phyloP scores from a whole-genome alignment of 1,140 invertebrate genomes.

The Aphidius ervi region DNA sequence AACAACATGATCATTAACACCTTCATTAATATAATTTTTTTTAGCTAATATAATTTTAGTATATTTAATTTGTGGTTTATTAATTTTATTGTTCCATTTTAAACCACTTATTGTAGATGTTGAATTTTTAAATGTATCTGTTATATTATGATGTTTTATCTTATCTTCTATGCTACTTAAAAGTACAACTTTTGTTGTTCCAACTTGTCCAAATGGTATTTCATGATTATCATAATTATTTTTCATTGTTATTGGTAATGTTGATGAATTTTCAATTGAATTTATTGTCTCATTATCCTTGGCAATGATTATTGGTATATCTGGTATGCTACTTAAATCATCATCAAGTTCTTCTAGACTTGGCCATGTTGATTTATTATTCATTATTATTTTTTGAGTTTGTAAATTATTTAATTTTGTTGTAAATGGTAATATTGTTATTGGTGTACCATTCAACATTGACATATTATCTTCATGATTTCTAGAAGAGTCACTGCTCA shows the following conservation, averaged over 20 bases:
- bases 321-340: constrained; percentile 59
- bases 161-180: too few relatives aligned
- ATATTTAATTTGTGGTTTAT: background rate
- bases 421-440: constrained; percentile 33
- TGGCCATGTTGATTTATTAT: constrained; percentile 29
- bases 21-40: background rate
- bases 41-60: background rate
- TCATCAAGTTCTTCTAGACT: constrained; percentile 39
- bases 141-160: too few relatives aligned
- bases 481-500: too few relatives aligned
- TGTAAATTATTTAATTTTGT: constrained; percentile 28
- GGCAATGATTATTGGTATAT: constrained; percentile 65
- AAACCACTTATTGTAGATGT: too few relatives aligned
- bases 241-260: constrained; percentile 27
- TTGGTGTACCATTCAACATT: constrained; percentile 23
- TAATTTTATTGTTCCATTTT: background rate
- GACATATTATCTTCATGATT: too few relatives aligned
- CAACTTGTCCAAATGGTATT: background rate
- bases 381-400: constrained; percentile 49
- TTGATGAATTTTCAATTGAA: constrained; percentile 36
- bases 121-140: too few relatives aligned
- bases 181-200: background rate
- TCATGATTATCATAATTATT: constrained; percentile 22
- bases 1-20: background rate
- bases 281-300: constrained; percentile 58